These are phyloP conservation scores for Myoxocephalus aenaeus DNA, from an alignment of 2,797 vertebrate species.

Conservation along the genomic window DNA sequence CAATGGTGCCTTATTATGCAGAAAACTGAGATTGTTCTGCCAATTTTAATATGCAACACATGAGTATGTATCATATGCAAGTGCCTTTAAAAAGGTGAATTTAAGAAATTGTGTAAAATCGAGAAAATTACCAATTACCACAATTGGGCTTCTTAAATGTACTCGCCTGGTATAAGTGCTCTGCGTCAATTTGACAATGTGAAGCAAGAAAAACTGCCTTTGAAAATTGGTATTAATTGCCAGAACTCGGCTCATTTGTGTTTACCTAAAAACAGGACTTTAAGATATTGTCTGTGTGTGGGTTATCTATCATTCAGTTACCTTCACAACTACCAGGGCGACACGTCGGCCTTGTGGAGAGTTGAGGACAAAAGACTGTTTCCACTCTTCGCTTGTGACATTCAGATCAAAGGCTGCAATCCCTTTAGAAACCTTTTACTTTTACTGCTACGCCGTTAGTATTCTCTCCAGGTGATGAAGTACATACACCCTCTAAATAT, in stretches of 20 bases:
- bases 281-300: background rate
- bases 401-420: background rate
- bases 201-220: background rate
- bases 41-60: no score
- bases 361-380: background rate
- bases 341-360: background rate
- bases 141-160: background rate
- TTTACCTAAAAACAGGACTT: background rate
- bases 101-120: no score
- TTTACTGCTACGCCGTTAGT: background rate
- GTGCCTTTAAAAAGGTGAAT: no score
- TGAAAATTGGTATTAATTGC: background rate
- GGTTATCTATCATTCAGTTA: no score
- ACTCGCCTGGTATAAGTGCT: background rate
- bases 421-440: background rate
- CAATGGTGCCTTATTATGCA: no score
- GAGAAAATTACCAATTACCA: no score
- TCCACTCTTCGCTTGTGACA: background rate
- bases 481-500: background rate
- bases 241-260: background rate
- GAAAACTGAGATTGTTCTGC: no score
- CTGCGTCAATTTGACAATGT: background rate
- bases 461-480: background rate
- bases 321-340: no score
- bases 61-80: no score